Conservation (phyloP, 2,113 vertebrate species). For the Cichladusa arquata region DNA sequence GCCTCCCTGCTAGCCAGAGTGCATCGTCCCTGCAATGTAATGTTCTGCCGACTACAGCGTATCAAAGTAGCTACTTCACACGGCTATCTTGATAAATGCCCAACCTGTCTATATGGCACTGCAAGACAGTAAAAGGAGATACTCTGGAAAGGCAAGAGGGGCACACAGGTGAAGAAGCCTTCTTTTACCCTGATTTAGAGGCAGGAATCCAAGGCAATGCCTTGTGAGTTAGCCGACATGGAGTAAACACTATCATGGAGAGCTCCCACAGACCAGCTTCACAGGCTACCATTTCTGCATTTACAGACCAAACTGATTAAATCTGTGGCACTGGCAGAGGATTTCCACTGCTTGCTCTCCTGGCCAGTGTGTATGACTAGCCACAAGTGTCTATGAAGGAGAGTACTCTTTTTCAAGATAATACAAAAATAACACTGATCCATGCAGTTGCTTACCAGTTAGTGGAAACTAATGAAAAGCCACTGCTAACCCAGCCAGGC, state of each 20-base stretch:
- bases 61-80: not conserved
- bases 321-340: not conserved
- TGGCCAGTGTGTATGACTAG: not conserved
- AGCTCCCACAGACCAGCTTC: not conserved
- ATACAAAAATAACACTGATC: not conserved
- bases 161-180: not conserved
- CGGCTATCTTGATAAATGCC: not conserved
- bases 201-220: not conserved
- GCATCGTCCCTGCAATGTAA: not conserved
- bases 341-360: not conserved
- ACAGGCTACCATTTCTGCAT: not conserved
- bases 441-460: not conserved
- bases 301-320: not conserved
- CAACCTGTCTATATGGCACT: not conserved
- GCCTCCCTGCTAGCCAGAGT: not conserved
- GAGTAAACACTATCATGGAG: not conserved
- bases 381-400: not conserved
- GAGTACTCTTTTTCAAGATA: not conserved
- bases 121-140: not conserved
- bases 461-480: not conserved
- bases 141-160: not conserved
- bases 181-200: not conserved
- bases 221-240: not conserved
- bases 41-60: rapidly evolving
- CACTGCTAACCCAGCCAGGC: not conserved